phyloP scores from a whole-genome alignment of 2,888 invertebrate genomes.

The Caenorhabditis wallacei region DNA sequence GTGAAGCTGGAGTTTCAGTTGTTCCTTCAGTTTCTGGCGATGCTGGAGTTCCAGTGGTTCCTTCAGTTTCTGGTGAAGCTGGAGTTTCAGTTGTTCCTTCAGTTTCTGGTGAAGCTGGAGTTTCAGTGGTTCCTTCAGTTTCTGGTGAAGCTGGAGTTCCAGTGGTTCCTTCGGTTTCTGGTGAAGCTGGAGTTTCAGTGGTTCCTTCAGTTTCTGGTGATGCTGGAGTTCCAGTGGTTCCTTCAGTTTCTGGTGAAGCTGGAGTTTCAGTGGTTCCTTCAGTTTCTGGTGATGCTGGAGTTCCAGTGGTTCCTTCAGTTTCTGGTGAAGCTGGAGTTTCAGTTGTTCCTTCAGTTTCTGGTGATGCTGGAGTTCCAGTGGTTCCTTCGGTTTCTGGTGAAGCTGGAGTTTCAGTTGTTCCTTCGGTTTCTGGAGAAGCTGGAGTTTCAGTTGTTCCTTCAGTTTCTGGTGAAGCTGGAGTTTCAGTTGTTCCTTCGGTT shows the following conservation, averaged over 20 bases:
- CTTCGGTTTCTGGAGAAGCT: too few species aligned
- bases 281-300: too few species aligned
- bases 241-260: neutral
- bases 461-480: neutral
- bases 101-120: constrained; percentile 2
- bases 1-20: neutral
- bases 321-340: neutral
- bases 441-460: too few species aligned
- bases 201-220: neutral
- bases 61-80: neutral
- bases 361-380: neutral
- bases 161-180: neutral
- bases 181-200: neutral
- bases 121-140: constrained; percentile 1
- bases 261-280: constrained; percentile 4
- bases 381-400: too few species aligned
- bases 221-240: neutral
- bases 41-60: neutral
- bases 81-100: neutral
- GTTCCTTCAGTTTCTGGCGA: neutral
- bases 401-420: too few species aligned
- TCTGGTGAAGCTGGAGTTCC: too few species aligned
- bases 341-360: neutral
- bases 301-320: neutral
- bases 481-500: neutral